Conservation (phyloP, 1,140 invertebrate species). For the Bombyx mandarina region DNA sequence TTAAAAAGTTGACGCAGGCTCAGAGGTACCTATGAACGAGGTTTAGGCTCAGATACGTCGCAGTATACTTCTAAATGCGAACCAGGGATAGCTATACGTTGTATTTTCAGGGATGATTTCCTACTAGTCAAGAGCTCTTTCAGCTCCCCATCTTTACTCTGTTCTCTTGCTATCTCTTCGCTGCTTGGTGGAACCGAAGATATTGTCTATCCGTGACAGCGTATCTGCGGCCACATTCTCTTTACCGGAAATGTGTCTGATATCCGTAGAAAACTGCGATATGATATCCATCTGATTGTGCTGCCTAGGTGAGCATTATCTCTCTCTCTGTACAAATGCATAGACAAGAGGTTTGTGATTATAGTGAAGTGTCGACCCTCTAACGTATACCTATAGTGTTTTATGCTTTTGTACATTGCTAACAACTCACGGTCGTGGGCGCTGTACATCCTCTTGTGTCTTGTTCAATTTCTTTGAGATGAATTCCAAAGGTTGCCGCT, state of each 20-base stretch:
- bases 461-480: slow-evolving; percentile 13
- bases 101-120: not conserved
- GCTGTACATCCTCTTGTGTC: slow-evolving; percentile 13
- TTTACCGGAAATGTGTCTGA: slow-evolving; percentile 27
- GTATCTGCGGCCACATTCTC: slow-evolving; percentile 35
- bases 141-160: not conserved
- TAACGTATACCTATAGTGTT: slow-evolving; percentile 16
- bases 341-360: slow-evolving; percentile 1
- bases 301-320: slow-evolving; percentile 26
- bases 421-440: slow-evolving; percentile 14
- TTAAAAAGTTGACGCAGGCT: not conserved
- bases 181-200: not conserved
- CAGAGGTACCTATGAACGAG: not conserved
- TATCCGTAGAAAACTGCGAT: slow-evolving; percentile 6
- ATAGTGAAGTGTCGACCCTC: not conserved
- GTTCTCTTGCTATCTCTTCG: not conserved
- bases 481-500: slow-evolving; percentile 20
- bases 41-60: not conserved
- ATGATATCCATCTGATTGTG: slow-evolving; percentile 44
- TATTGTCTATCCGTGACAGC: slow-evolving; percentile 4
- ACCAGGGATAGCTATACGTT: not conserved
- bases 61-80: not conserved
- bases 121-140: not conserved
- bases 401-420: slow-evolving; percentile 11
- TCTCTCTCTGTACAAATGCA: slow-evolving; percentile 3